Evolutionary conservation across 2,113 vertebrate genomes (phyloP), one percentile per base, ranked within the genome.

Genomic region (Engraulis encrasicolus): DNA sequence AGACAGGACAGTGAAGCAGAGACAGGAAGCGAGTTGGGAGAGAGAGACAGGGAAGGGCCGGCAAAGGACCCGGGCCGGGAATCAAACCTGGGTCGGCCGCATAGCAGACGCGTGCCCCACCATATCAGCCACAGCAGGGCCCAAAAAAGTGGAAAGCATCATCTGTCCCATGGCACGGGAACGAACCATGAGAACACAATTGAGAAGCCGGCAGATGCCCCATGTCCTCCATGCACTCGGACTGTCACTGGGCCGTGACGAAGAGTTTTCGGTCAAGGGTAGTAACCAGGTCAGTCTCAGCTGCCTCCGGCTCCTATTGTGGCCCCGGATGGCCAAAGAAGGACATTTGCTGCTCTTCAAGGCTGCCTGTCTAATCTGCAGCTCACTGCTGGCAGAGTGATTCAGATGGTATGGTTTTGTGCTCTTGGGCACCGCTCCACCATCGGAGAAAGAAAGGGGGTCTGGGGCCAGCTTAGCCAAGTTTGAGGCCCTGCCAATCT

Each of bases 401-500:
- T 80, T 83, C 50, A 83, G 85, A 89, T 78, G 78, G 40, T 61
- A 66, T 79, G 82, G 83, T 66, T 82, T 79, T 58, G 80, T 81
- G 83, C 82, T 88, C 78, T 82, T 79, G 40, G 82, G 78, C 81
- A 86, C 18, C 85, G 74, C 82, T 88, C 74, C 86, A 88, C 88
- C 88, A 88, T 48, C 49, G 83, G 84, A 84, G 77, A 82, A 71
- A 31, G n/a, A n/a, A n/a, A n/a, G n/a, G 49, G 50, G 78, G 80
- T 58, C 31, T 14, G 80, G 86, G 80, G 58, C 77, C 18, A 40
- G 45, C 40, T 49, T 74, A 74, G 87, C 84, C 85, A 84, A 38
- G 45, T 80, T 89, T 91, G 91, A 91, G 84, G 81, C 79, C 6
- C 17, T 6, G 90, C 91, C 91, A 85, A 92, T 93, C 91, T 91